Base-by-base conservation (phyloP, 2,113 vertebrate genomes). In the Anser brachyrhynchus region DNA sequence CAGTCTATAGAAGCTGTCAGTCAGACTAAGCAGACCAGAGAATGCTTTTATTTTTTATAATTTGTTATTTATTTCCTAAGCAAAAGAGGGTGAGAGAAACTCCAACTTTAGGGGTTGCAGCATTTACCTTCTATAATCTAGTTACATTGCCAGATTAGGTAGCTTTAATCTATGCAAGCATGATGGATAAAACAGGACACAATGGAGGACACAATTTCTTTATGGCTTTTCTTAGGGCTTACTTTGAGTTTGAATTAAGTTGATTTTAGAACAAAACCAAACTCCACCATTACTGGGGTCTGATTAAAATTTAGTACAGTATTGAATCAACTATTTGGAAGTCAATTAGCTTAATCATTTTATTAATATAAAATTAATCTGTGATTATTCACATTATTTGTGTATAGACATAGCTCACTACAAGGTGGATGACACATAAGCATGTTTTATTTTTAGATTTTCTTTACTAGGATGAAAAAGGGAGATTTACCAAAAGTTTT, bases 381-480 rank as follows among this genome's bases (percentile, higher is more conserved):
- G 46, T 51, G 49, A 23, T 51, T 11, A 51, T 13, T 23, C 49
- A 51, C 49, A 25, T 51, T 51, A 51, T 51, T 57, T 41, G 4
- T 25, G 4, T 55, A 16, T 84, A 33, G 92, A 66, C 21, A 61
- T 16, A 90, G 49, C n/a, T 89, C 41, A 67, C 51, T 91, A 12
- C 20, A 23, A 75, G 59, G 23, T 93, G 55, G 41, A 62, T 89
- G 88, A 80, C 80, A 91, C 91, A 84, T 86, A 93, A 97, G 67
- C 41, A 52, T 85, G 41, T 95, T 96, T 97, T 87, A 86, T 89
- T 96, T 97, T 92, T 64, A 91, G 75, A 71, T 91, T 67, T 14
- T 58, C 73, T 97, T 96, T 67, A 89, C 89, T 96, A 73, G 62
- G 91, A 55, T 76, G 91, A 95, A 94, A 83, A 97, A 91, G 96